These are phyloP conservation scores for Caenorhabditis macrosperma DNA, from an alignment of 2,888 invertebrate species.

Conservation along the genomic window DNA sequence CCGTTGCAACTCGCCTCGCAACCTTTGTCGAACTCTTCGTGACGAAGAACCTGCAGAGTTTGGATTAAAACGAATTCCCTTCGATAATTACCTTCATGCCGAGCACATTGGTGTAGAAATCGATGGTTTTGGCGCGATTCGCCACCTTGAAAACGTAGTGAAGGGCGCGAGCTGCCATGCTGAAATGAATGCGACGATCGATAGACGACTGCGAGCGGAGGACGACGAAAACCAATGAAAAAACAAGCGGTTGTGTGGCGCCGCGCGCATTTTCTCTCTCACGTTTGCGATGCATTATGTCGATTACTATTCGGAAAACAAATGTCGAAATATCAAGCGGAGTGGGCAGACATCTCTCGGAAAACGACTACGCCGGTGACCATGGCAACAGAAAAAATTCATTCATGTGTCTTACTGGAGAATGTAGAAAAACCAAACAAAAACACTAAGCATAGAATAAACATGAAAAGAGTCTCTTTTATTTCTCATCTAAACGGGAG, in stretches of 20 bases:
- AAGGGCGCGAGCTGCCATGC: slow-evolving; percentile 85
- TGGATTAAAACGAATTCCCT: neutral
- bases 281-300: slow-evolving; percentile 16
- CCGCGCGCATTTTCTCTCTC: neutral
- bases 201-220: neutral
- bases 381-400: slow-evolving; percentile 16
- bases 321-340: neutral
- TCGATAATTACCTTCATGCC: slow-evolving; percentile 90
- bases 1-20: slow-evolving; percentile 98
- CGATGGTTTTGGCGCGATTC: slow-evolving; percentile 88
- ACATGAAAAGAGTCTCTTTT: neutral
- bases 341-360: neutral
- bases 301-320: slow-evolving; percentile 23
- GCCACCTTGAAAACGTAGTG: slow-evolving; percentile 98
- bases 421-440: neutral
- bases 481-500: slow-evolving; percentile 13
- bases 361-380: neutral
- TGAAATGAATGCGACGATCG: neutral
- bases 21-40: slow-evolving; percentile 97
- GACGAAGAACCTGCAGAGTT: slow-evolving; percentile 83
- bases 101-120: slow-evolving; percentile 91
- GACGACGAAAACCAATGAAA: neutral
- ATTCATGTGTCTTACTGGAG: neutral
- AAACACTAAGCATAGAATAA: neutral
- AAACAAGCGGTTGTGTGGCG: neutral